phyloP scores from a whole-genome alignment of 2,888 invertebrate genomes.

The Conus canariensis region DNA sequence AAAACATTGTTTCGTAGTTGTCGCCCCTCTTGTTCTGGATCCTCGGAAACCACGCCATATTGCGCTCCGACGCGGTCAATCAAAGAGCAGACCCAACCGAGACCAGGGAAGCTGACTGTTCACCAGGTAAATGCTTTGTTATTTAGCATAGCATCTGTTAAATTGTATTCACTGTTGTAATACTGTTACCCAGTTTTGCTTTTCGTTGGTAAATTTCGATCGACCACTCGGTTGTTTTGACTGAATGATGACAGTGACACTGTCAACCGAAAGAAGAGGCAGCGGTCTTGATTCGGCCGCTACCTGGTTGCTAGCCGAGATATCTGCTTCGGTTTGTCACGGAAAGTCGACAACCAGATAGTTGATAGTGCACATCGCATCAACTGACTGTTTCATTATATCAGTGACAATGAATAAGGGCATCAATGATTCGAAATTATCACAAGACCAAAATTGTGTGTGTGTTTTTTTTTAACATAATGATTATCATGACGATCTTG shows the following conservation, averaged over 20 bases:
- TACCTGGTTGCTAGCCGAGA: neutral
- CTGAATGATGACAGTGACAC: no score
- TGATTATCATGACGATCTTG: no score
- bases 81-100: slow-evolving; percentile 13
- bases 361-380: no score
- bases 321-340: neutral
- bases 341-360: no score
- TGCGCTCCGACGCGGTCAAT: slow-evolving; percentile 33
- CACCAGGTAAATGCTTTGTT: slow-evolving; percentile 18
- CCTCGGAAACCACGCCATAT: slow-evolving; percentile 34
- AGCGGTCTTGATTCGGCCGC: neutral
- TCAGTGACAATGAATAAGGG: no score
- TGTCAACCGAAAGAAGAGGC: no score
- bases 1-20: neutral
- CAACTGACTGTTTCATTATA: no score
- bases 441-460: no score
- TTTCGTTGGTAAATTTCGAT: neutral
- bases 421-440: no score
- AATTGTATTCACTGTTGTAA: neutral
- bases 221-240: no score
- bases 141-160: neutral
- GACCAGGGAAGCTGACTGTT: slow-evolving; percentile 27
- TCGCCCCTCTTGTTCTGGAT: slow-evolving; percentile 18
- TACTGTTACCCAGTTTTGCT: neutral
- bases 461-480: no score